These are phyloP conservation scores for Smutsia gigantea DNA, from an alignment of 2,797 vertebrate species.

Conservation along the genomic window DNA sequence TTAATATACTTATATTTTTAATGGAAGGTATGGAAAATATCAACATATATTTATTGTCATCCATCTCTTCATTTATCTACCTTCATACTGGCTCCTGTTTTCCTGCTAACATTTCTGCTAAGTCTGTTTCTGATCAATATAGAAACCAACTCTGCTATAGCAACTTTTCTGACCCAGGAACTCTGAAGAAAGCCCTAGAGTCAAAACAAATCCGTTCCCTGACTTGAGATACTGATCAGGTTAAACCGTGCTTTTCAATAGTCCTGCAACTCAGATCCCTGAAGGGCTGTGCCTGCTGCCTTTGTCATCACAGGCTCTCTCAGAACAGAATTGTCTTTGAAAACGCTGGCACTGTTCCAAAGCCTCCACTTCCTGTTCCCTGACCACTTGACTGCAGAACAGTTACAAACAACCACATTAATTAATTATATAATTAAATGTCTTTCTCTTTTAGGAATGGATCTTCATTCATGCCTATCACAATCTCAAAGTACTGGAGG, in stretches of 20 bases:
- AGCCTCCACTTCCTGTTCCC: not conserved
- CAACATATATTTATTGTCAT: not conserved
- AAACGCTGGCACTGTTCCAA: not conserved
- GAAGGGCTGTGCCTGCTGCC: not conserved
- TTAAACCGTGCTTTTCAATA: not conserved
- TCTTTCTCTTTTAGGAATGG: not conserved
- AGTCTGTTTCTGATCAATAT: not conserved
- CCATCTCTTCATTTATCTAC: not conserved
- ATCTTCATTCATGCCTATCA: not conserved
- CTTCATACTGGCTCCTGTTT: not conserved
- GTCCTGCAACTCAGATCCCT: not conserved
- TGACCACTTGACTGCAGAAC: not conserved
- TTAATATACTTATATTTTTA: not conserved
- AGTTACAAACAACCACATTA: not conserved
- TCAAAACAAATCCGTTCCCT: not conserved
- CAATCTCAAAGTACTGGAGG: not conserved
- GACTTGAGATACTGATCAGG: not conserved
- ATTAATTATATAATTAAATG: not conserved
- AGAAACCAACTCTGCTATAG: not conserved
- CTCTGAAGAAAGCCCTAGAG: not conserved
- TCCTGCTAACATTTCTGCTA: not conserved
- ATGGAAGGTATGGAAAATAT: not conserved
- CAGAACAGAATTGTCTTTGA: not conserved
- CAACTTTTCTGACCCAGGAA: not conserved
- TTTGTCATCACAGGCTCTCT: not conserved